These are phyloP conservation scores for Spicauda simplicius DNA, from an alignment of 2,888 invertebrate genomes.

Conservation along the genomic window DNA sequence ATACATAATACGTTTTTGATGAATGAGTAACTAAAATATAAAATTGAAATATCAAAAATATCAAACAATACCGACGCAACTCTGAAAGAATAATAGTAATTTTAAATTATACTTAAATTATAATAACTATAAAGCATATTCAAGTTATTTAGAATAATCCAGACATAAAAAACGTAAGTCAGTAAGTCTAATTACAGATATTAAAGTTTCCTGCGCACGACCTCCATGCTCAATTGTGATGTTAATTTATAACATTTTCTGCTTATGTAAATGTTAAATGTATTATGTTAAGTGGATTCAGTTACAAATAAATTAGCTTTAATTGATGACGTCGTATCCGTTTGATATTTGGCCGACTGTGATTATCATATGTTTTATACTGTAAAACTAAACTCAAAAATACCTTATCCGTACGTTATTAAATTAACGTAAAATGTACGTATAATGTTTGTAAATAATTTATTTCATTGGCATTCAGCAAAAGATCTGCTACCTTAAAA, in stretches of 20 bases:
- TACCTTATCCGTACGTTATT: too few relatives aligned
- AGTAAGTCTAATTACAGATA: background rate
- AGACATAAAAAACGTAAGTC: background rate
- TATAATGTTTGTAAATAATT: too few relatives aligned
- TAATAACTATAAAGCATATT: background rate
- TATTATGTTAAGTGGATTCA: constrained; percentile 1
- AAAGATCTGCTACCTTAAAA: too few relatives aligned
- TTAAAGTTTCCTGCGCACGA: background rate
- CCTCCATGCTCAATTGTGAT: background rate
- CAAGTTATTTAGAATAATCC: background rate
- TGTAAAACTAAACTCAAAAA: too few relatives aligned
- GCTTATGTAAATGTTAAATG: background rate
- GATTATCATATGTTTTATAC: too few relatives aligned
- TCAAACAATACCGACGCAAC: too few relatives aligned
- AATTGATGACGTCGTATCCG: background rate
- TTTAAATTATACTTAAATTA: background rate
- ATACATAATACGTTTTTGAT: too few relatives aligned
- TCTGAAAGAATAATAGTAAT: too few relatives aligned
- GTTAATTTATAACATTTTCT: background rate
- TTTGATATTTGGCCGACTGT: background rate
- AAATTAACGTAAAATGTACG: too few relatives aligned
- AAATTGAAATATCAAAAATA: too few relatives aligned
- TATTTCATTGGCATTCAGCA: too few relatives aligned
- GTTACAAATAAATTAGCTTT: background rate
- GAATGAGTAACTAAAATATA: too few relatives aligned